Percentiles rank a stretch among this genome's conserved stretches.
Conservation (phyloP, 35 echinoderm and acorn worm genomes). For the Chiridota heheva region DNA sequence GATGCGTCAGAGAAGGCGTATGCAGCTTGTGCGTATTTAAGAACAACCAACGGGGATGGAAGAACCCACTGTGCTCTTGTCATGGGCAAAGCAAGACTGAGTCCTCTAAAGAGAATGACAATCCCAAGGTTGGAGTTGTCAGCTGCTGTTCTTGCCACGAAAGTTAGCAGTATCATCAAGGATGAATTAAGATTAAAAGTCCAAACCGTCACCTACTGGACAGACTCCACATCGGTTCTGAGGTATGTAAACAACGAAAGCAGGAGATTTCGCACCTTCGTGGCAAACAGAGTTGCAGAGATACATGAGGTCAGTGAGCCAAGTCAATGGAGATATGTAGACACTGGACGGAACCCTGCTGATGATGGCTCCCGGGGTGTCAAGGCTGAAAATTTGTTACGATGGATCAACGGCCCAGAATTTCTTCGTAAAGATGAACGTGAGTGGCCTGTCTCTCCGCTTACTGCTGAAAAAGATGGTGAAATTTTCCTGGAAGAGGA, state of each 20-base stretch:
- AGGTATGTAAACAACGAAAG: conserved; percentile 41
- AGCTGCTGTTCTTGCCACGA: not conserved
- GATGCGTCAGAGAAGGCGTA: conserved; percentile 39
- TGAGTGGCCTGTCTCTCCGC: not conserved
- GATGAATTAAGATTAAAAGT: conserved; percentile 17
- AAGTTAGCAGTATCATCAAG: not conserved
- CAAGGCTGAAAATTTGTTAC: not conserved
- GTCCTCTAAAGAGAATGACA: conserved; percentile 24
- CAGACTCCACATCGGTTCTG: conserved; percentile 34
- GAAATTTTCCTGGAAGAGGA: too few species aligned
- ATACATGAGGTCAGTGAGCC: conserved; percentile 16
- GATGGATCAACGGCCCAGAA: conserved; percentile 24
- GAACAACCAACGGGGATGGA: not conserved
- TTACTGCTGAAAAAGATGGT: not conserved
- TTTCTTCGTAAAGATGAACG: conserved; percentile 9
- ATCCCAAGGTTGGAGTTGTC: conserved; percentile 17
- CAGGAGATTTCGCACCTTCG: conserved; percentile 39
- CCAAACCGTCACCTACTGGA: conserved; percentile 26
- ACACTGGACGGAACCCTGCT: conserved; percentile 7
- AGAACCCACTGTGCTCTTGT: conserved; percentile 52
- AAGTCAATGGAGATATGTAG: conserved; percentile 24
- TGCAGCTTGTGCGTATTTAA: conserved; percentile 15
- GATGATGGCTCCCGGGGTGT: conserved; percentile 50
- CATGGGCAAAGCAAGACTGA: conserved; percentile 63
- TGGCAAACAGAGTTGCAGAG: conserved; percentile 24